These are phyloP conservation scores for Noctua fimbriata DNA, from an alignment of 2,888 invertebrate genomes.

Conservation along the genomic window DNA sequence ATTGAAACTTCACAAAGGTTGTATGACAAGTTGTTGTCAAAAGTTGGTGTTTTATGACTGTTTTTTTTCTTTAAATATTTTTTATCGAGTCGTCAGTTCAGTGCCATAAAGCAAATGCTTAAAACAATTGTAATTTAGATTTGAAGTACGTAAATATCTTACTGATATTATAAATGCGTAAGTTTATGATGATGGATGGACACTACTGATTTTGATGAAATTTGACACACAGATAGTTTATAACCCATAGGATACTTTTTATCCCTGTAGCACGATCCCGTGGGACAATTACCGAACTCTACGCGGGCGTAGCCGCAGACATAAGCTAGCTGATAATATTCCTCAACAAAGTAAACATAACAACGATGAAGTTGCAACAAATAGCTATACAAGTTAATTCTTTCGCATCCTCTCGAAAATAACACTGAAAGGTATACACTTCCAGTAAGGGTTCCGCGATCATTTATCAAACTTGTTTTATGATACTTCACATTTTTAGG, in stretches of 20 bases:
- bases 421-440: conserved; percentile 40
- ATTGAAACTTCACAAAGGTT: too few species aligned
- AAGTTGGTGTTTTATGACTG: too few species aligned
- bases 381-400: conserved; percentile 16
- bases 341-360: neutral
- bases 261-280: neutral
- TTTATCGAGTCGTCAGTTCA: too few species aligned
- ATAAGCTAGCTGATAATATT: neutral
- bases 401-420: conserved; percentile 13
- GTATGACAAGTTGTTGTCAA: too few species aligned
- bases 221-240: neutral
- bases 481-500: conserved; percentile 58
- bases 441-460: conserved; percentile 25
- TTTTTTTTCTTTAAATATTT: too few species aligned
- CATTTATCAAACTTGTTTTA: conserved; percentile 66
- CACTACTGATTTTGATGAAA: neutral
- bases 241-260: neutral
- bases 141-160: too few species aligned
- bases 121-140: too few species aligned
- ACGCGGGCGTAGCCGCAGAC: too few species aligned
- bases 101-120: too few species aligned
- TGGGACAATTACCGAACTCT: neutral
- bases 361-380: conserved; percentile 13
- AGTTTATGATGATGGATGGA: too few species aligned
- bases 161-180: too few species aligned